These are phyloP conservation scores for Drosophila punjabiensis DNA, from an alignment of 1,140 invertebrate genomes.

Conservation along the genomic window DNA sequence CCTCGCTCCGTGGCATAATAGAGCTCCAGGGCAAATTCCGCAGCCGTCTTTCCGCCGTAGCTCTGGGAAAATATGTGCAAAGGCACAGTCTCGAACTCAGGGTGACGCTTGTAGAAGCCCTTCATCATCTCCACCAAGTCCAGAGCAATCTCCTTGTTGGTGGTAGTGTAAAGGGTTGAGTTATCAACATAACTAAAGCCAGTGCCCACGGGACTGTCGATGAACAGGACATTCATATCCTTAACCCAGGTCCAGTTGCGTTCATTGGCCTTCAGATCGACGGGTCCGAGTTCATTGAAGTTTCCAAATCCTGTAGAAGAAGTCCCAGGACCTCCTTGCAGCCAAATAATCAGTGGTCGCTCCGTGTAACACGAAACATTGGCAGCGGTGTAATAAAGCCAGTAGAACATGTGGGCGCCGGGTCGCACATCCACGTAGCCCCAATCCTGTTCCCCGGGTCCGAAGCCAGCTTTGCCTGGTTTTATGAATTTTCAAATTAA, in stretches of 20 bases:
- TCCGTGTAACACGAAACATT: conserved; percentile 87
- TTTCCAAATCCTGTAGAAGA: conserved; percentile 92
- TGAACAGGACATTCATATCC: conserved; percentile 92
- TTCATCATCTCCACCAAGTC: conserved; percentile 91
- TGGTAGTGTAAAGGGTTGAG: conserved; percentile 86
- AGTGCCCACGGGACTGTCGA: conserved; percentile 95
- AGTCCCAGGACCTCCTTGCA: conserved; percentile 91
- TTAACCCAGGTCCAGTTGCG: conserved; percentile 92
- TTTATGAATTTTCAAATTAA: neutral
- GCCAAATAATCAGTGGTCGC: conserved; percentile 91
- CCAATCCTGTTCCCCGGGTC: conserved; percentile 89
- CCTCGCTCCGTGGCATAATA: conserved; percentile 88
- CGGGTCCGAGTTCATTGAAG: conserved; percentile 91
- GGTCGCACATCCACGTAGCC: conserved; percentile 89
- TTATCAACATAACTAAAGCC: conserved; percentile 93
- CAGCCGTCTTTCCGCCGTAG: conserved; percentile 96
- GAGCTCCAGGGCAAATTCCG: conserved; percentile 88
- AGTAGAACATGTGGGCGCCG: conserved; percentile 93
- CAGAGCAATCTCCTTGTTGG: conserved; percentile 90
- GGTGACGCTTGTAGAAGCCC: conserved; percentile 88
- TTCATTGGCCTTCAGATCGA: conserved; percentile 88
- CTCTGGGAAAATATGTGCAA: conserved; percentile 94
- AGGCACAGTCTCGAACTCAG: conserved; percentile 89
- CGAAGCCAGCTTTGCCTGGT: conserved; percentile 85
- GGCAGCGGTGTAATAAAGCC: conserved; percentile 91